Conservation (phyloP, 2,888 invertebrate species). For the Aricia artaxerxes region DNA sequence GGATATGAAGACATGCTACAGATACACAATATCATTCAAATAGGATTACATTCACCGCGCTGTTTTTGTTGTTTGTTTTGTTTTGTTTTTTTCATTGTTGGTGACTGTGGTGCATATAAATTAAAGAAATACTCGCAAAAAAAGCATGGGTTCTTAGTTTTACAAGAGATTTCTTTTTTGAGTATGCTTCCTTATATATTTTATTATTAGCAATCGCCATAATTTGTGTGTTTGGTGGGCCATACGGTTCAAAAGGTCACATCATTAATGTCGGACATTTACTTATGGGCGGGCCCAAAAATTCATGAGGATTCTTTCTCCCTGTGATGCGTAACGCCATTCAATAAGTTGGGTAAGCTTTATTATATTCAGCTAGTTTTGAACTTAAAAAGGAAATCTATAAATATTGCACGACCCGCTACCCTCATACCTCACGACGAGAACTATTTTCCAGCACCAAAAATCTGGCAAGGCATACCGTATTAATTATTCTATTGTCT, state of each 20-base stretch:
- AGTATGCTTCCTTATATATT: not conserved
- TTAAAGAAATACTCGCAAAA: not conserved
- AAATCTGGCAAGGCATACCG: conserved; percentile 7
- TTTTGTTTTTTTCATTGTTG: not conserved
- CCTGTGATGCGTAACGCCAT: not conserved
- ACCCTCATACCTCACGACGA: not conserved
- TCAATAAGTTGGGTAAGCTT: not conserved
- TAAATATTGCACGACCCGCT: not conserved
- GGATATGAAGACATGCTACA: conserved; percentile 19
- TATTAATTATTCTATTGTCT: conserved; percentile 6
- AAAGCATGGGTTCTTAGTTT: not conserved
- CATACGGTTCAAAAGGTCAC: too few relatives aligned
- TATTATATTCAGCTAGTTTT: not conserved
- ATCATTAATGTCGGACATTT: too few relatives aligned
- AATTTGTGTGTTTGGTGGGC: too few relatives aligned
- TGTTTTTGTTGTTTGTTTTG: not conserved
- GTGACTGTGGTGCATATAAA: not conserved
- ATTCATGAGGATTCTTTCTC: not conserved
- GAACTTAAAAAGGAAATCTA: not conserved
- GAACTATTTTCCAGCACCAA: not conserved
- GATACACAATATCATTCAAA: conserved; percentile 17
- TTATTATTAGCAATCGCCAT: not conserved
- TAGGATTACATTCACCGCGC: conserved; percentile 1
- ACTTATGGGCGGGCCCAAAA: too few relatives aligned
- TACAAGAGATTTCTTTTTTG: not conserved